phyloP scores from a whole-genome alignment of 2,797 vertebrate species.

The Leuciscus waleckii region DNA sequence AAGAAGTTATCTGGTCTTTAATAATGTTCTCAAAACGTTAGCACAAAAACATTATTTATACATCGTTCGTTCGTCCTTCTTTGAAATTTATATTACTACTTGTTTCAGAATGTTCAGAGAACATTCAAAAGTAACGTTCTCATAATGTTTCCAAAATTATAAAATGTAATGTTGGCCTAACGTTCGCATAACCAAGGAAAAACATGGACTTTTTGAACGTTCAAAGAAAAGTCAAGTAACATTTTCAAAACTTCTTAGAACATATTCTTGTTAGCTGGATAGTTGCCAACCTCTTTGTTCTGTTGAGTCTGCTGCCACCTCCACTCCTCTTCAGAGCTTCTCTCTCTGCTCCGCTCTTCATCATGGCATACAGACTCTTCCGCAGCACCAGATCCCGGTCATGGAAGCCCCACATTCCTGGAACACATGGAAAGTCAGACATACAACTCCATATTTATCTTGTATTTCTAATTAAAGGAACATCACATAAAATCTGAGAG shows the following conservation, averaged over 20 bases:
- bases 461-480: neutral
- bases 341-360: constrained; percentile 93
- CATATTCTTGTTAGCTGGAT: neutral
- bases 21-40: neutral
- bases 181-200: neutral
- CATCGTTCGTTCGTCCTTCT: too few relatives aligned
- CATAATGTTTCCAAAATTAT: neutral
- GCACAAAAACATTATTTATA: too few relatives aligned
- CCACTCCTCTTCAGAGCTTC: constrained; percentile 96
- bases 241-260: neutral
- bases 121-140: neutral
- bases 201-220: neutral
- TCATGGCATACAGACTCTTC: constrained; percentile 97
- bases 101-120: neutral
- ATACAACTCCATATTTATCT: neutral
- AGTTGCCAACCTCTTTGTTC: constrained; percentile 92
- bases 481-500: neutral
- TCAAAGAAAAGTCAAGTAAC: neutral
- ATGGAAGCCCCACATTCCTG: constrained; percentile 99
- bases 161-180: neutral
- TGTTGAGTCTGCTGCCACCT: constrained; percentile 98
- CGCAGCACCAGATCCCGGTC: constrained; percentile 96
- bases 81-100: neutral
- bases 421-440: constrained; percentile 18
- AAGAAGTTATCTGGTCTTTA: neutral